Conservation (phyloP, 2,113 vertebrate genomes). For the Regulus satrapa region DNA sequence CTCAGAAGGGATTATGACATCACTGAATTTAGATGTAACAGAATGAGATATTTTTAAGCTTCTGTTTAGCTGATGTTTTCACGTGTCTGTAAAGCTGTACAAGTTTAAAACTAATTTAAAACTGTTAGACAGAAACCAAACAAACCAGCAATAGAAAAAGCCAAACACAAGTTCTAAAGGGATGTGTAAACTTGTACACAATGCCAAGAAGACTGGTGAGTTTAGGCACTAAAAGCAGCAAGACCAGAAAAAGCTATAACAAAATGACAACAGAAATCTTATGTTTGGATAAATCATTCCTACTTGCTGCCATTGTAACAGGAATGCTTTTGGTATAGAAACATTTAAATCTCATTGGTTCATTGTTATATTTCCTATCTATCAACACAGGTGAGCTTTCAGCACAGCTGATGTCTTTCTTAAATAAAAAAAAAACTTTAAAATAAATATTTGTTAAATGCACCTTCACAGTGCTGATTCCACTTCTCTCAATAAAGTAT, state of each 20-base stretch:
- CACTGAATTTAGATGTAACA: neutral
- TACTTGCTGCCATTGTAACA: neutral
- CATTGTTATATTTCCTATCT: neutral
- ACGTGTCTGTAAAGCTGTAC: neutral
- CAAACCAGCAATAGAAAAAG: neutral
- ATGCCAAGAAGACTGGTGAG: neutral
- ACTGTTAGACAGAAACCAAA: neutral
- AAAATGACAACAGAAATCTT: neutral
- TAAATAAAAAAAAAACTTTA: neutral
- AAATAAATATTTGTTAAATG: neutral
- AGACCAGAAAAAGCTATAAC: neutral
- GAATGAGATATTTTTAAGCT: neutral
- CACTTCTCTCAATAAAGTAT: neutral
- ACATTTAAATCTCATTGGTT: neutral
- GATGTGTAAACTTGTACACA: neutral
- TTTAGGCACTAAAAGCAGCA: neutral
- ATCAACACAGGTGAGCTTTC: neutral
- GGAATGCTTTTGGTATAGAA: neutral
- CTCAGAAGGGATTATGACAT: neutral
- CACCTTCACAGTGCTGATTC: neutral
- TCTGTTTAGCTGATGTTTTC: neutral
- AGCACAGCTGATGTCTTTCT: neutral
- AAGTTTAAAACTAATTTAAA: neutral
- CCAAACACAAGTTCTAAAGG: neutral
- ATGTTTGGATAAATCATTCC: neutral